Percentiles rank a stretch among this genome's conserved stretches.
phyloP scores from a whole-genome alignment of 2,113 vertebrate genomes.

The Nansenia antarctica region DNA sequence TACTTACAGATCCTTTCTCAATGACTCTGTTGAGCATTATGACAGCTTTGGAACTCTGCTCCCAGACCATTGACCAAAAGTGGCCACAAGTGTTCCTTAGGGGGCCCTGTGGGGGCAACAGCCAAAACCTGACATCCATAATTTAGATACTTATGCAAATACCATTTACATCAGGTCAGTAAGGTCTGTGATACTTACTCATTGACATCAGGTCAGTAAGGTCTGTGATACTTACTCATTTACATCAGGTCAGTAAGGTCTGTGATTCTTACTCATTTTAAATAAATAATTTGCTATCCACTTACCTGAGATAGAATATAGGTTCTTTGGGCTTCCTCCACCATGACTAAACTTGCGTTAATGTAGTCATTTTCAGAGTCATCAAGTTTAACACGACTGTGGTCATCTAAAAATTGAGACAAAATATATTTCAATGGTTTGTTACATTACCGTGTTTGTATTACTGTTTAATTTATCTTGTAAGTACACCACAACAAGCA shows the following conservation, averaged over 20 bases:
- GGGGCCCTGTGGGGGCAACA: slow-evolving; percentile 83
- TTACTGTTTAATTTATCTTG: too few relatives aligned
- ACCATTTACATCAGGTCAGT: too few relatives aligned
- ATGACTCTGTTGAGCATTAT: slow-evolving; percentile 97
- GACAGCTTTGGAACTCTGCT: slow-evolving; percentile 93
- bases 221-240: too few relatives aligned
- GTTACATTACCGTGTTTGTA: background rate
- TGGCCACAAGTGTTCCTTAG: slow-evolving; percentile 95
- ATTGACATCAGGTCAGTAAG: too few relatives aligned
- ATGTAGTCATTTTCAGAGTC: slow-evolving; percentile 95
- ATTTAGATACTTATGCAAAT: too few relatives aligned
- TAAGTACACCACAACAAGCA: background rate
- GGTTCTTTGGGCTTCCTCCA: slow-evolving; percentile 89
- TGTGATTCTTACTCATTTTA: too few relatives aligned
- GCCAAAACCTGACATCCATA: slow-evolving; percentile 13
- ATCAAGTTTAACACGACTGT: slow-evolving; percentile 93
- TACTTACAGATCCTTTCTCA: slow-evolving; percentile 95
- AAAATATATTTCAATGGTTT: background rate
- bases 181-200: too few relatives aligned
- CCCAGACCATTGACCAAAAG: slow-evolving; percentile 99
- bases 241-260: too few relatives aligned
- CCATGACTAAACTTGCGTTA: slow-evolving; percentile 90
- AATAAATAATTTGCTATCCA: too few relatives aligned
- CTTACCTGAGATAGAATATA: slow-evolving; percentile 96
- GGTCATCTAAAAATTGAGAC: slow-evolving; percentile 84